phyloP scores from a whole-genome alignment of 1,140 invertebrate genomes.

The Nilaparvata lugens region DNA sequence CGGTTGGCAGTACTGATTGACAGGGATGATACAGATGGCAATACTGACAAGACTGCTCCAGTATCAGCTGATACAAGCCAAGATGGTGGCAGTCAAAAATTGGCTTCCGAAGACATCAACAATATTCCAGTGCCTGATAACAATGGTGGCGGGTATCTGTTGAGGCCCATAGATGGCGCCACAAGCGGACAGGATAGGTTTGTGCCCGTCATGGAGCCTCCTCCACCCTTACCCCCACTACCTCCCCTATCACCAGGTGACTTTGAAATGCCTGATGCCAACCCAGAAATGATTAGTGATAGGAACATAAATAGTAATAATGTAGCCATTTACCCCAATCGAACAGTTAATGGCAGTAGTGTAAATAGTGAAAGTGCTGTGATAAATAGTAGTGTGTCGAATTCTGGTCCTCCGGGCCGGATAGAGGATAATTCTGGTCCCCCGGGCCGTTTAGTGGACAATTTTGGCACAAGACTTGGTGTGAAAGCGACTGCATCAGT shows the following conservation, averaged over 20 bases:
- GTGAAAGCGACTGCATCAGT: neutral
- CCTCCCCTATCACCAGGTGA: neutral
- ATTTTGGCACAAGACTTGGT: neutral
- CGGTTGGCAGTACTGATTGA: slow-evolving; percentile 55
- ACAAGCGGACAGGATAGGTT: no score
- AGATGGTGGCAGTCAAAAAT: neutral
- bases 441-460: neutral
- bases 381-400: neutral
- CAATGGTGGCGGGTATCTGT: neutral
- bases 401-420: neutral
- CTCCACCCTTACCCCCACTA: neutral
- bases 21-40: slow-evolving; percentile 43
- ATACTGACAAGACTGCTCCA: slow-evolving; percentile 38
- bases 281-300: neutral
- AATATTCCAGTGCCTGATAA: slow-evolving; percentile 51
- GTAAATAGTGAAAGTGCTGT: neutral
- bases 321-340: neutral
- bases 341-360: neutral
- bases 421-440: neutral
- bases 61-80: slow-evolving; percentile 11
- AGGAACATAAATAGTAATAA: neutral
- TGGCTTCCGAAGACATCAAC: slow-evolving; percentile 16
- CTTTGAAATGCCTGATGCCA: neutral
- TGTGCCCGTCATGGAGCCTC: neutral
- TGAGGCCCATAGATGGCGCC: no score